Conservation (phyloP, 2,797 vertebrate genomes). For the Avahi laniger region DNA sequence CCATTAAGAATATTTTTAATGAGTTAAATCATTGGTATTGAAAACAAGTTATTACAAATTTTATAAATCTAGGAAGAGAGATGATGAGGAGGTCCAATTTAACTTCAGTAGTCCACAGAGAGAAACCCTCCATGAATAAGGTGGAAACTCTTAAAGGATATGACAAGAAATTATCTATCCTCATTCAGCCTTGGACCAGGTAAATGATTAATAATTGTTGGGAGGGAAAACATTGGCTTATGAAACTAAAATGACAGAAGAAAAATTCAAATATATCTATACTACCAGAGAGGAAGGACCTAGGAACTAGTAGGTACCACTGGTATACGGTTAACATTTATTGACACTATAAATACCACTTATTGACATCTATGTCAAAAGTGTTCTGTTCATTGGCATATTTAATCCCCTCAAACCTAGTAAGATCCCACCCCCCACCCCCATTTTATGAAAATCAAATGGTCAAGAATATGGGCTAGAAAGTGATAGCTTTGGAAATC, state of each 20-base stretch:
- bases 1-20: not conserved
- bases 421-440: not conserved
- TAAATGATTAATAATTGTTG: not conserved
- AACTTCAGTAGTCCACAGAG: not conserved
- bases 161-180: not conserved
- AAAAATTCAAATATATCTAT: not conserved
- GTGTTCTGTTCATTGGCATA: not conserved
- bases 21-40: not conserved
- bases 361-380: not conserved
- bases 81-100: not conserved
- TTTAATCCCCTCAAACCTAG: not conserved
- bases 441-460: not conserved
- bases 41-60: not conserved
- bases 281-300: not conserved
- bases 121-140: not conserved
- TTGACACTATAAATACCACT: not conserved
- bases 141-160: not conserved
- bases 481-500: not conserved
- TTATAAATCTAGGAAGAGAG: not conserved
- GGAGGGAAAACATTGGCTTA: not conserved
- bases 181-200: not conserved
- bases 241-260: conserved; percentile 15
- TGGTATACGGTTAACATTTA: not conserved
- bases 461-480: not conserved
- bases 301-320: not conserved